phyloP scores from a whole-genome alignment of 2,888 invertebrate species.

The Cyclophora punctaria region DNA sequence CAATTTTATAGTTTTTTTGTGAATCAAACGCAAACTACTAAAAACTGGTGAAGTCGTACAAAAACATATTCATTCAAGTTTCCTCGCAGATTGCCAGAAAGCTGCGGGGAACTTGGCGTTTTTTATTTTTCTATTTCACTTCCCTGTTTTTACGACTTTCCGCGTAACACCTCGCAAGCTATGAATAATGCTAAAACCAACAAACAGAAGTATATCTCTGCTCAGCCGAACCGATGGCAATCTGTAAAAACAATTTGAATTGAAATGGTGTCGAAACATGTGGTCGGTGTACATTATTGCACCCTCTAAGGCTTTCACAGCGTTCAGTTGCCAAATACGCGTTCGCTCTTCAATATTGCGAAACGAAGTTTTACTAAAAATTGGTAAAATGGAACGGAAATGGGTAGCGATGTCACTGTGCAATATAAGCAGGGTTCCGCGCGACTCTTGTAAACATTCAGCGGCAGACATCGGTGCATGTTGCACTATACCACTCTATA shows the following conservation, averaged over 20 bases:
- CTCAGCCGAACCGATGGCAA: slow-evolving; percentile 1
- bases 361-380: slow-evolving; percentile 48
- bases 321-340: slow-evolving; percentile 42
- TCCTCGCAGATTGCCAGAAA: slow-evolving; percentile 1
- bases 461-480: slow-evolving; percentile 33
- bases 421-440: slow-evolving; percentile 36
- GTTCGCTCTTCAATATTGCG: slow-evolving; percentile 42
- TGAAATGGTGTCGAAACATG: slow-evolving; percentile 3
- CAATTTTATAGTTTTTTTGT: no score
- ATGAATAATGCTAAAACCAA: slow-evolving; percentile 5
- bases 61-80: background rate
- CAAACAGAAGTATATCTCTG: background rate
- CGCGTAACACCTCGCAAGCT: slow-evolving; percentile 3
- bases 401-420: slow-evolving; percentile 42
- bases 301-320: slow-evolving; percentile 24
- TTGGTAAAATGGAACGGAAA: slow-evolving; percentile 49
- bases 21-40: no score
- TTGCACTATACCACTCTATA: slow-evolving; percentile 35
- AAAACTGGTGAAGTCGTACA: no score
- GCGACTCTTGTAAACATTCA: slow-evolving; percentile 39
- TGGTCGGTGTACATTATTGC: slow-evolving; percentile 17
- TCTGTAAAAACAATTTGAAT: slow-evolving; percentile 8
- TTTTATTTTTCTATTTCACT: slow-evolving; percentile 7
- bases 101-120: slow-evolving; percentile 3
- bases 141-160: slow-evolving; percentile 9